These are phyloP conservation scores for cattle (Bos taurus) DNA, from an alignment of 2,113 vertebrate genomes.

Conservation along the genomic window DNA sequence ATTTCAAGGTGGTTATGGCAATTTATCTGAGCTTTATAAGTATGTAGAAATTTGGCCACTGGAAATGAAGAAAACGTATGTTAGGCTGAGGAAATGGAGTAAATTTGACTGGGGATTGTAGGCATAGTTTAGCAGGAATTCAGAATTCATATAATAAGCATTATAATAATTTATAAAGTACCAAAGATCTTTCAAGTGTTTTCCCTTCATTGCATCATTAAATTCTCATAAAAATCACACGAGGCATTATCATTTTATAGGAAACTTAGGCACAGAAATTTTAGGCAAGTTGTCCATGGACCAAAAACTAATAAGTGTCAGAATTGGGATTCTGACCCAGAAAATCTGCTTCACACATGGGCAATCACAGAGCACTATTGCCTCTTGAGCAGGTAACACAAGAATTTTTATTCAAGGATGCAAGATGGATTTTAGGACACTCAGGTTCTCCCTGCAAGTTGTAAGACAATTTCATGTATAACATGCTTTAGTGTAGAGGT, in stretches of 20 bases:
- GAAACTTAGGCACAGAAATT: neutral
- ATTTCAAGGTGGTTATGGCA: neutral
- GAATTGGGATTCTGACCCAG: neutral
- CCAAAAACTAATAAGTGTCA: neutral
- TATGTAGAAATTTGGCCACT: neutral
- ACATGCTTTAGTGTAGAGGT: neutral
- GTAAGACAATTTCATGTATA: neutral
- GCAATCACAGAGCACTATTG: fast-evolving
- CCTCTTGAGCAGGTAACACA: neutral
- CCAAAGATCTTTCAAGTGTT: neutral
- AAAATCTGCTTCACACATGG: neutral
- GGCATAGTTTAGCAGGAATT: neutral
- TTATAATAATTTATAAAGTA: neutral
- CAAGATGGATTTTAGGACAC: neutral
- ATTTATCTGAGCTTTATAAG: neutral
- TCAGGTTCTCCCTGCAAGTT: neutral
- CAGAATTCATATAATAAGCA: neutral
- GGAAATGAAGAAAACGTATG: neutral
- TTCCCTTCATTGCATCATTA: neutral
- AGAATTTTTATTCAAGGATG: neutral
- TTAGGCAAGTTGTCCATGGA: neutral
- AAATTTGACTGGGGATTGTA: neutral
- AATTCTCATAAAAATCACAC: neutral
- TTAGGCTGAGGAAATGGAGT: neutral
- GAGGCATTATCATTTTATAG: neutral